phyloP scores from a whole-genome alignment of 64 coral and sea anemone species.

The Pocillopora verrucosa region DNA sequence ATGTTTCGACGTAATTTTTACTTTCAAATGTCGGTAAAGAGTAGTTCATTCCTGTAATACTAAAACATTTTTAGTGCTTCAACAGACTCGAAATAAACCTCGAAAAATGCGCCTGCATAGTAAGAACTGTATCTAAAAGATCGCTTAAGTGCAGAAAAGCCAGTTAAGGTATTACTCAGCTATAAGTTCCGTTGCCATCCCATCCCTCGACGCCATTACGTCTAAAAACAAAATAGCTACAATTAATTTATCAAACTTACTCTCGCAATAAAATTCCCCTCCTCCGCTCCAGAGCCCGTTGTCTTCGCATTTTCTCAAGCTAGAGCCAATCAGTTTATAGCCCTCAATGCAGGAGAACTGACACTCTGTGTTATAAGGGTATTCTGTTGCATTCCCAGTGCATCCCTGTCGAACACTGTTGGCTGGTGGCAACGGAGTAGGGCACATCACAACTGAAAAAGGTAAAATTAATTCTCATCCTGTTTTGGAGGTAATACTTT shows the following conservation, averaged over 20 bases:
- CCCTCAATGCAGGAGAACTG: background rate
- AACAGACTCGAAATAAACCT: background rate
- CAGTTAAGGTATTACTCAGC: too few species aligned
- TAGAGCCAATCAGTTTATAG: background rate
- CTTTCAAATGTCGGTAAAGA: too few species aligned
- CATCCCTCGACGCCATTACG: too few species aligned
- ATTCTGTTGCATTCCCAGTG: background rate
- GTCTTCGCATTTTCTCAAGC: background rate
- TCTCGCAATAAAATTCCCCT: background rate
- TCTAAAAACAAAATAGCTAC: too few species aligned
- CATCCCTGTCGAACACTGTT: conserved; percentile 20
- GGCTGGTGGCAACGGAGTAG: background rate
- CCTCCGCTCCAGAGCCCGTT: background rate
- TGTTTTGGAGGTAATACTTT: too few species aligned
- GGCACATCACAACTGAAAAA: conserved; percentile 28
- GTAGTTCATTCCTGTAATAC: too few species aligned
- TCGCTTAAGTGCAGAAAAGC: too few species aligned
- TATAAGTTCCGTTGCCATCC: too few species aligned
- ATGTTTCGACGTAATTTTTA: too few species aligned
- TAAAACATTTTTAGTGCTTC: too few species aligned
- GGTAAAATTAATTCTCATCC: background rate
- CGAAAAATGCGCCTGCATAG: too few species aligned
- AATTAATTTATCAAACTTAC: background rate
- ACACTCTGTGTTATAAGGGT: background rate
- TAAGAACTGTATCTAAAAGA: too few species aligned